Conservation (phyloP, 23 tunicate genomes). For the Halocynthia aurantium region DNA sequence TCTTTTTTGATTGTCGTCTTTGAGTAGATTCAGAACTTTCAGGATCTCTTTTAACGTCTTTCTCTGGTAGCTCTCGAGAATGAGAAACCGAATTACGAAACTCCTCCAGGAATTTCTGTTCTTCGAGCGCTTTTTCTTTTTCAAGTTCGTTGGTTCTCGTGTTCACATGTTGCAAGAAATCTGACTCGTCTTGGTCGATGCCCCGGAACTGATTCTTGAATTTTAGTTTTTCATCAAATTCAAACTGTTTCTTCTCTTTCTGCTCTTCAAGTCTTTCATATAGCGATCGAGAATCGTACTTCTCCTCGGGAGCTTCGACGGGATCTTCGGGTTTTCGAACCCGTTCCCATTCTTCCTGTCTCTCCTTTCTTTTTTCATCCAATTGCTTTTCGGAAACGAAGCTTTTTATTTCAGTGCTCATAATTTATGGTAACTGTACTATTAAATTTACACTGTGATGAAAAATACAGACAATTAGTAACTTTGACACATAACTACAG, state of each 20-base stretch:
- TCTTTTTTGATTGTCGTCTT: conserved; percentile 10
- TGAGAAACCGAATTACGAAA: conserved; percentile 39
- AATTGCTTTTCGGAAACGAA: conserved; percentile 78
- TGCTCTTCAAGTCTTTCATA: conserved; percentile 79
- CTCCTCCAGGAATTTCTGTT: conserved; percentile 53
- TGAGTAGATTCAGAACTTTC: neutral
- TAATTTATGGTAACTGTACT: neutral
- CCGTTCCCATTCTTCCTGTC: conserved; percentile 95
- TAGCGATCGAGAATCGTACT: conserved; percentile 64
- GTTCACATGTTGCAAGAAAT: conserved; percentile 49
- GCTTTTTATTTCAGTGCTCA: conserved; percentile 48
- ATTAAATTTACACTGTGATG: neutral
- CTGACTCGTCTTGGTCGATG: conserved; percentile 74
- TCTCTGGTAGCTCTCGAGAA: conserved; percentile 22
- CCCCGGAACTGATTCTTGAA: conserved; percentile 96
- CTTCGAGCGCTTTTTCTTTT: conserved; percentile 45
- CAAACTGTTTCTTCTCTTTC: conserved; percentile 85
- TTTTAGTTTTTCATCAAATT: conserved; percentile 75
- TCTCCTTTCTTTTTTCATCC: conserved; percentile 39
- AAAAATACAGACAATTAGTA: neutral
- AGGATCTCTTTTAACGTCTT: neutral
- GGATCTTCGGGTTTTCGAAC: conserved; percentile 85
- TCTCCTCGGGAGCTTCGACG: conserved; percentile 78
- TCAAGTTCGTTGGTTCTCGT: conserved; percentile 35
- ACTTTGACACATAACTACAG: too few species aligned